Evolutionary conservation across 2,113 vertebrate species (phyloP).

Genomic region (Anthoscopus minutus): DNA sequence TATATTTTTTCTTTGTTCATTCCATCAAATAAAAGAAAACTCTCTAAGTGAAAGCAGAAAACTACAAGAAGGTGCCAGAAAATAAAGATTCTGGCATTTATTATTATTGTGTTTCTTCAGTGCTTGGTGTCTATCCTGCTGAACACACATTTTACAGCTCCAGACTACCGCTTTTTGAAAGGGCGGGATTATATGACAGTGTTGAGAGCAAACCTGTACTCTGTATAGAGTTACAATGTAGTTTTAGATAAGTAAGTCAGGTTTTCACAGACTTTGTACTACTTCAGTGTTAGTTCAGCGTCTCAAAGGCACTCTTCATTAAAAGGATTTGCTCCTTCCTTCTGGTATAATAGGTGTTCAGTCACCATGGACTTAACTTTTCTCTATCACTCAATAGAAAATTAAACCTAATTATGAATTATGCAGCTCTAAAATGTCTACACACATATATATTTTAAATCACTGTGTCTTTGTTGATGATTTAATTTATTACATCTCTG

Average conservation of each 20-base stretch:
- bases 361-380: not conserved
- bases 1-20: not conserved
- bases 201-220: not conserved
- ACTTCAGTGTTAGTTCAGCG: not conserved
- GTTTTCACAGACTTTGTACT: not conserved
- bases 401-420: not conserved
- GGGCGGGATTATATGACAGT: not conserved
- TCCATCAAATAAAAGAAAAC: not conserved
- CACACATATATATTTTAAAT: not conserved
- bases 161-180: not conserved
- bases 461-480: not conserved
- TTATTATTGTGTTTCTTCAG: not conserved
- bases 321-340: not conserved
- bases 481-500: not conserved
- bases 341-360: not conserved
- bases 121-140: not conserved
- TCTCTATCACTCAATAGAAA: not conserved
- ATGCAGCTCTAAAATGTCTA: not conserved
- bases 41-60: not conserved
- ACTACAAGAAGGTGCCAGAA: not conserved
- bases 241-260: not conserved
- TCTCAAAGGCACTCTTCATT: not conserved
- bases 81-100: not conserved
- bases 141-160: not conserved
- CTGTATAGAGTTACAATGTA: not conserved